Base-by-base conservation (phyloP, 1,140 invertebrate species). In the Brachionus calyciflorus region DNA sequence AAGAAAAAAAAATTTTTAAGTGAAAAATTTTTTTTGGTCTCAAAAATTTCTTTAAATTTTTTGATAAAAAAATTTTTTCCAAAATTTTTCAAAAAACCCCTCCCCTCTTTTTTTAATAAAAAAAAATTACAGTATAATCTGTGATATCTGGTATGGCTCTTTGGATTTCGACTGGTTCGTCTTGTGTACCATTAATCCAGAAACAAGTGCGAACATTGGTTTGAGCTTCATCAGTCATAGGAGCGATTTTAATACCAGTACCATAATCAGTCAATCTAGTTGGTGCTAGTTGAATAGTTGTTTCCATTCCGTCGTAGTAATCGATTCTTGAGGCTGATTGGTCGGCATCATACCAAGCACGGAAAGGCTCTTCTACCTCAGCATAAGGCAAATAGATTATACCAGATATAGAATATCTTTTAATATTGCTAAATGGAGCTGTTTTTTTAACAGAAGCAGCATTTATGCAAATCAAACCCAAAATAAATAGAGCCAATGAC, bases 261-360 rank as follows among this genome's bases (percentile, higher is more conserved):
- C 93, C 93, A 85, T 87, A 91, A 12, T 93, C 26, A 26, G n/a
- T 46, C 24, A 44, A 57, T 21, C 5, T 41, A 19, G 55, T 30
- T 57, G 55, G 21, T 12, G 41, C 76, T 37, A 53, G 17, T 33
- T 68, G 53, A 49, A 55, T 41, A 12, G 70, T 57, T 2, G n/a
- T 70, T 33, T 44, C 30, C 65, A 60, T 51, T 89, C 91, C 91
- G 80, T 91, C 91, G 87, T 97, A 98, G 81, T 96, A 98, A 85
- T 97, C 94, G 78, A 97, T 93, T 76, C 94, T 88, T 63, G 92
- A 94, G 55, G 87, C 87, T 75, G 89, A 89, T 78, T 88, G 88
- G 12, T 87, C 85, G 3, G 84, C 87, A 86, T 96, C 92, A 79
- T 87, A 94, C 89, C 91, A 96, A 17, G 92, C 92, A 81, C 89